phyloP scores from a whole-genome alignment of 2,113 vertebrate genomes.

The Hyla sarda region DNA sequence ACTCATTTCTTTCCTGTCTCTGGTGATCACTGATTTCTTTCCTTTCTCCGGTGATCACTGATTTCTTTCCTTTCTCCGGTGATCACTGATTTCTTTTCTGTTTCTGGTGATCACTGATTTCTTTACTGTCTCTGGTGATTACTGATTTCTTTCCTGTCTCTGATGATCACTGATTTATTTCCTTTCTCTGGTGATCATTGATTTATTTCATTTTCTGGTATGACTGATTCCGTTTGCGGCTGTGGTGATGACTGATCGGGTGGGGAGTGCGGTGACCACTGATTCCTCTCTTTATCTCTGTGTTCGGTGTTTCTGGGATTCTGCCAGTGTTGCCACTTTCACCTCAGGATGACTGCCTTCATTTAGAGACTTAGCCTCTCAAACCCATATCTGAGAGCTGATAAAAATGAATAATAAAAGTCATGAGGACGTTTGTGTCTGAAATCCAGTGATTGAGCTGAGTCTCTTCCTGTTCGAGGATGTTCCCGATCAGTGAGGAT shows the following conservation, averaged over 20 bases:
- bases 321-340: background rate
- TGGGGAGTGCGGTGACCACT: background rate
- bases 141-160: background rate
- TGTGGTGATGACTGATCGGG: no score
- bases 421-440: constrained; percentile 22
- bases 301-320: background rate
- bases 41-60: background rate
- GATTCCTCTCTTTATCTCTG: background rate
- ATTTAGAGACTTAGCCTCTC: constrained; percentile 35
- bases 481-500: constrained; percentile 51
- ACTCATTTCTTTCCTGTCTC: background rate
- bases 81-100: background rate
- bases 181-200: background rate
- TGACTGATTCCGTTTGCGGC: background rate
- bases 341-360: background rate
- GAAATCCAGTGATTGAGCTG: constrained; percentile 33
- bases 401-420: constrained; percentile 38
- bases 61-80: background rate
- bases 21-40: background rate
- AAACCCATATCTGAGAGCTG: background rate
- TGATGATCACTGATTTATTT: background rate
- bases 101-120: background rate
- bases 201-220: background rate
- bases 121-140: background rate
- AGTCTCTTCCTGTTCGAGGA: constrained; percentile 31